Evolutionary conservation across 2,797 vertebrate species (phyloP), one percentile per base, ranked within the genome.

Genomic region (Acrossocheilus wenchowensis): DNA sequence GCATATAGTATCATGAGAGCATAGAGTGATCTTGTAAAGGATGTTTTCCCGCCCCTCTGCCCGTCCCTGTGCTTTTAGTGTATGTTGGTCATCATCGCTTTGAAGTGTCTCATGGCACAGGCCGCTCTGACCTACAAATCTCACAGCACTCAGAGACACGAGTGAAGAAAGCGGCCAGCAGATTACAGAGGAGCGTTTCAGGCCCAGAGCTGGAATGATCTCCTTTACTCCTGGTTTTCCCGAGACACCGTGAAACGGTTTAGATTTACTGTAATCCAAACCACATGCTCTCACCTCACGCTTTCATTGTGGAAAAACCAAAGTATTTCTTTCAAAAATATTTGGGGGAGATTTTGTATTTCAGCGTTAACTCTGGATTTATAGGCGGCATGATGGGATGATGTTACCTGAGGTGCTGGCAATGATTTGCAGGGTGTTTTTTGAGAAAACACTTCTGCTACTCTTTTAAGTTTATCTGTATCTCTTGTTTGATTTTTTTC

Each of bases 311-410:
- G 62, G 87, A 84, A 90, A 81, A 90, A 73, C 54, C 45, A 68
- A 41, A 89, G 87, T 86, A 87, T 90, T 92, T 52, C 87, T 89
- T 92, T 91, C 48, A 85, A 86, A 92, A 92, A 91, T 91, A 91
- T 90, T 90, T 91, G 80, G 39, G 19, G 75, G 64, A 39, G 75
- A 80, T 86, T 86, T 90, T 85, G 72, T 4, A 3, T 62, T 91
- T 83, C 87, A 85, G 86, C 83, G 21, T 86, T 85, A 77, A 62
- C 69, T 36, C 45, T 84, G 78, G 89, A 90, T 91, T 85, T 89
- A 90, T 85, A 64, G 86, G 43, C 69, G 41, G 43, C 30, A 6
- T 0, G 62, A 21, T 2, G 4, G 74, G 48, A n/a, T 14, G 45
- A 34, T 60, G 64, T 85, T 60, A 85, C 83, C 75, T 71, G 74